Evolutionary conservation across 2,113 vertebrate species (phyloP), one percentile per base, ranked within the genome.

Genomic region (Oryzias curvinotus): DNA sequence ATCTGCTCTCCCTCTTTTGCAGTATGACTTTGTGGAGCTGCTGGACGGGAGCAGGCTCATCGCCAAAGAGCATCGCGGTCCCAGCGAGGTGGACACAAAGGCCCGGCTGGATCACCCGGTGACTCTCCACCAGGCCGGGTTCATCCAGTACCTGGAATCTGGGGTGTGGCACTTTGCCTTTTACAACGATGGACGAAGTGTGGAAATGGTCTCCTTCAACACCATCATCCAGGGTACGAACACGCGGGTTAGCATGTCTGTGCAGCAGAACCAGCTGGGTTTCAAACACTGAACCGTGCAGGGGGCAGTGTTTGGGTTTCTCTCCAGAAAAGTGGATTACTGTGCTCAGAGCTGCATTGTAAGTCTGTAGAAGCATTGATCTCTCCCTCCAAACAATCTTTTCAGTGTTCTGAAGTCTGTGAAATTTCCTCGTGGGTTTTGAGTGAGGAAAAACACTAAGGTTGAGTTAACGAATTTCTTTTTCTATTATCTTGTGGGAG

Each of bases 81-180:
- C 90, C 65, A 86, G 90, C 0, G 95, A 96, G 36, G 73, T 85
- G 0, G 96, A 95, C 50, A 68, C 91, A 2, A 90, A 90, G 0
- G 82, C 88, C 12, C 88, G 94, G 13, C 87, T 92, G 77, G 91
- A 95, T 0, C 90, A 94, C 41, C 94, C 93, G 1, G 83, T 98
- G 85, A 92, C 91, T 15, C 88, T 99, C 43, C 96, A 99, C 1
- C 95, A 98, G 73, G 96, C 97, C 0, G 96, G 96, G 46, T 99
- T 99, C 71, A 98, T 99, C 85, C 97, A 98, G 91, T 97, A 95
- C 88, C 89, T 99, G 82, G 95, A 99, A 73, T 91, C 93, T 0
- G 97, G 96, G 13, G 95, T 98, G 86, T 99, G 97, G 97, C 97
- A 99, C 77, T 88, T 99, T 87, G 96, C 96, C 19, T 98, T 99